A percentile compares a stretch with the other conserved stretches of the same genome.
phyloP scores from a whole-genome alignment of 2,888 invertebrate genomes.

The Pollenia labialis region DNA sequence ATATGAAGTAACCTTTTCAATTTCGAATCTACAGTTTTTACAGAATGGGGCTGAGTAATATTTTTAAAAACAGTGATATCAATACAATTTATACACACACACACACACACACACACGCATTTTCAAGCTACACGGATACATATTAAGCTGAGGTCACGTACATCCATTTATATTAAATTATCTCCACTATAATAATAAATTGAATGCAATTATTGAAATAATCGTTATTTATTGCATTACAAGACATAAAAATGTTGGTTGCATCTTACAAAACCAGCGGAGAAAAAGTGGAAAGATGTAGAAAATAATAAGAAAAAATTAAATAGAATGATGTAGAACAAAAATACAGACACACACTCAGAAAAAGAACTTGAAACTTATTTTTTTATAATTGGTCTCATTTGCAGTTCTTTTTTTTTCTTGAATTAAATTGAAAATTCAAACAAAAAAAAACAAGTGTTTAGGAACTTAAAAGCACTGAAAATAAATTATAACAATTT shows the following conservation, averaged over 20 bases:
- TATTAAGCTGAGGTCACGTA: slow-evolving; percentile 82
- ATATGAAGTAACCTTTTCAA: background rate
- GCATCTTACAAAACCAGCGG: slow-evolving; percentile 48
- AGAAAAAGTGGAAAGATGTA: slow-evolving; percentile 23
- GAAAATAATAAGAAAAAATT: slow-evolving; percentile 25
- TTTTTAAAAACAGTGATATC: slow-evolving; percentile 13
- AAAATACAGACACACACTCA: background rate
- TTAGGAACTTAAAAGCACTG: slow-evolving; percentile 19
- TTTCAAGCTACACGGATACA: slow-evolving; percentile 4
- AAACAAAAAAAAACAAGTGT: background rate
- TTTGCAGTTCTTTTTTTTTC: slow-evolving; percentile 24
- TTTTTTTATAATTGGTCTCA: slow-evolving; percentile 61
- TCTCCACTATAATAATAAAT: slow-evolving; percentile 84
- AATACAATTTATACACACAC: slow-evolving; percentile 14
- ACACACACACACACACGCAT: background rate
- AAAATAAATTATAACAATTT: slow-evolving; percentile 47
- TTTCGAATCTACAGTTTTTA: background rate
- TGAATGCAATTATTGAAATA: slow-evolving; percentile 84
- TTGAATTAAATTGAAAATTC: background rate
- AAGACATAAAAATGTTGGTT: slow-evolving; percentile 70
- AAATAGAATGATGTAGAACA: background rate
- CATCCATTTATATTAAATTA: slow-evolving; percentile 83
- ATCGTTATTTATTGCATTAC: slow-evolving; percentile 84
- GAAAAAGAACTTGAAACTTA: slow-evolving; percentile 32
- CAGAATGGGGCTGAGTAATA: slow-evolving; percentile 34